Evolutionary conservation across 2,113 vertebrate genomes (phyloP), one percentile per base, ranked within the genome.

Genomic region (Emydocephalus ijimae): DNA sequence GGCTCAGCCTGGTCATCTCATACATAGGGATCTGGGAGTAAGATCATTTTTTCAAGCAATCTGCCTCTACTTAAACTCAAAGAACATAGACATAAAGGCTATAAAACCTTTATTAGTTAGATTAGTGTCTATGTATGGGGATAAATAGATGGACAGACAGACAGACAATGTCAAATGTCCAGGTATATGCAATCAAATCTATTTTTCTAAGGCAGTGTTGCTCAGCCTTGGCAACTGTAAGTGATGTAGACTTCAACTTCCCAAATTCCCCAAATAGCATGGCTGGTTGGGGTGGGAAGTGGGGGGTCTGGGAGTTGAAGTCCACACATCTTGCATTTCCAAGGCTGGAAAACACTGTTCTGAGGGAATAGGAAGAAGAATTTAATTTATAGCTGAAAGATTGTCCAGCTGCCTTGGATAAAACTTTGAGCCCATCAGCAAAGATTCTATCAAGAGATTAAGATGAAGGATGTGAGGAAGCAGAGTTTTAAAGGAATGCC

Each of bases 381-480:
- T 64, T 87, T 93, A 90, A 52, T 26, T 9, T 61, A 4, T 39
- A 86, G 55, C 23, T 74, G 81, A 18, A 81, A 26, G 59, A 18
- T 74, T 90, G 92, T 92, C 24, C 3, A 93, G 61, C 48, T 93
- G 3, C 87, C 15, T 92, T 85, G 61, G 92, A 50, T 91, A 91
- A 54, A 95, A n/a, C 10, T 57, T 39, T 59, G 90, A 94, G 91
- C 91, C 39, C 1, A 43, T 86, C 34, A 89, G 87, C 95, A 94
- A 91, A 15, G 69, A n/a, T 57, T 92, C 81, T 85, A 89, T 92
- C 88, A 86, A 61, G 39, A 15, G 69, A 24, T 92, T 85, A 43
- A 61, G 56, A 89, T 6, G 52, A 23, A 48, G 43, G 69, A 74
- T 12, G n/a, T 12, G 88, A 48, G 91, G 90, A 93, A 92, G 85